Evolutionary conservation across 2,888 invertebrate species (phyloP), one percentile per base, ranked within the genome.

Genomic region (Rugalucina vietnamica): DNA sequence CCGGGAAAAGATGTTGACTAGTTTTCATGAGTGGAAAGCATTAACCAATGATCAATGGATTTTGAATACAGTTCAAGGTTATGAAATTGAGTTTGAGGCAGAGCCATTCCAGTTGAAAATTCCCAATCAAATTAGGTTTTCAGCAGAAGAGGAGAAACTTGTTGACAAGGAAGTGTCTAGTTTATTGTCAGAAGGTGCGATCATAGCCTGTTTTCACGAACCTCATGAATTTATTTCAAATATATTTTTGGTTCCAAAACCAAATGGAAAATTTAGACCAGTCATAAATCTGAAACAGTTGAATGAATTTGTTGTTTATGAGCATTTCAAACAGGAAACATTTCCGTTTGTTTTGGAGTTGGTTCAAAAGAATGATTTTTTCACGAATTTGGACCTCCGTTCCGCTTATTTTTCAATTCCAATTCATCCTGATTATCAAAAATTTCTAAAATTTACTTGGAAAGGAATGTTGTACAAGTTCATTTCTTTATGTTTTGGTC

Each of bases 401-500:
- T n/a, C n/a, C 12, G 34, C 70, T n/a, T 70, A 70, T 24, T 70
- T 70, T 24, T 27, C 73, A 39, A 18, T 74, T 54, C 69, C 72
- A 18, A 78, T 84, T 24, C 43, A 76, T 65, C 43, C 34, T 32
- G 36, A 77, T 10, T 78, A 36, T 65, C 76, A 76, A 29, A 78
- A 71, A 49, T 78, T 39, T 50, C 75, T 81, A 29, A 77, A 34
- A 36, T 79, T 81, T 54, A n/a, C 18, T 34, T 83, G 81, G 80
- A 50, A 73, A 36, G 34, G 70, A 3, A 36, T 50, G 14, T n/a
- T 80, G 34, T 82, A 70, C 77, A n/a, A 74, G 24, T 83, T 81
- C 60, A 78, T 77, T 37, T 72, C 73, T 39, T 54, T 84, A 49
- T 81, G 77, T 4, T 82, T 81, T 74, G 86, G 86, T 2, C 36